Evolutionary conservation across 2,113 vertebrate genomes (phyloP).

Genomic region (Eudorcas thomsonii): DNA sequence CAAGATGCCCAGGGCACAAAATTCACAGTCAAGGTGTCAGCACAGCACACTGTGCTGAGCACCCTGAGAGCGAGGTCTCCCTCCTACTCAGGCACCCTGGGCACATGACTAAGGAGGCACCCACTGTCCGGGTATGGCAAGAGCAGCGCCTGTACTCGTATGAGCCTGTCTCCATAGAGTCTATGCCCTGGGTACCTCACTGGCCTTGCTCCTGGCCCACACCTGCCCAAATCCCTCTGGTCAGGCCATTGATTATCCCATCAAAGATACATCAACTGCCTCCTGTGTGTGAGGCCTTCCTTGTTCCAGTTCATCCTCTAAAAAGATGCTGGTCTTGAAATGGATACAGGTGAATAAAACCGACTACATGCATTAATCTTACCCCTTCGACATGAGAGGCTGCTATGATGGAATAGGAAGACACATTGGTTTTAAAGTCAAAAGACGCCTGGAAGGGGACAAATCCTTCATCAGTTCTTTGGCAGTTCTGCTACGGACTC

Average conservation of each 20-base stretch:
- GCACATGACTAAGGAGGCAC: neutral
- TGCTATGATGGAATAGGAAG: neutral
- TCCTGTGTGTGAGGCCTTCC: neutral
- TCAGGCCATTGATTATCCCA: neutral
- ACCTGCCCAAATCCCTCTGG: neutral
- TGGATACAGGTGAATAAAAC: neutral
- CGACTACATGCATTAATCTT: neutral
- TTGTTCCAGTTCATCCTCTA: neutral
- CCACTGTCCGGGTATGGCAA: neutral
- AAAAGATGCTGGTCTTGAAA: neutral
- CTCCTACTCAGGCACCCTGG: neutral
- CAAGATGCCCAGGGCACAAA: neutral
- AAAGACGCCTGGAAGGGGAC: neutral
- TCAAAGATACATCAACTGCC: neutral
- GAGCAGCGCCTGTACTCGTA: fast-evolving
- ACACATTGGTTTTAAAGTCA: neutral
- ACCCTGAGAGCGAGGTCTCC: neutral
- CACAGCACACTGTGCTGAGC: neutral
- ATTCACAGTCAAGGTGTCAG: neutral
- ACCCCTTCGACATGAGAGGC: neutral
- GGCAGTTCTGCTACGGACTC: neutral
- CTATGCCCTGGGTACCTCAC: neutral
- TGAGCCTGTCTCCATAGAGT: neutral
- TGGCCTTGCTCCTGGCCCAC: neutral
- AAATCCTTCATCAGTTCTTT: neutral